These are phyloP conservation scores for Oophaga sylvatica DNA, from an alignment of 2,797 vertebrate genomes.

Conservation along the genomic window DNA sequence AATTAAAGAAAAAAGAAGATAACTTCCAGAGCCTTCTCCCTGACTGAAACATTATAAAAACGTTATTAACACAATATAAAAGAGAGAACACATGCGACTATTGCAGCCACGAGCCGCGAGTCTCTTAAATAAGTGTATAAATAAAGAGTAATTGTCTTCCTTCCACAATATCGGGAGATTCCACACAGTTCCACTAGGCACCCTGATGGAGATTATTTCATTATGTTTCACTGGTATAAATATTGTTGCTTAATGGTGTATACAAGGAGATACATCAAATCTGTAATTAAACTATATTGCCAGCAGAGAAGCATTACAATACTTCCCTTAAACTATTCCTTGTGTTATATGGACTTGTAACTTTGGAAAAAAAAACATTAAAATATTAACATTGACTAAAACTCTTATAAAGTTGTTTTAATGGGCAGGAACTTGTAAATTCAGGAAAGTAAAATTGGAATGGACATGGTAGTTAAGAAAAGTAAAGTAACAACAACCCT, in stretches of 20 bases:
- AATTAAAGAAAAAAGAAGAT: constrained; percentile 37
- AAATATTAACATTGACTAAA: constrained; percentile 28
- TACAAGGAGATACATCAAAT: constrained; percentile 54
- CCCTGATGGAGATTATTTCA: constrained; percentile 55
- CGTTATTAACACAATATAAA: constrained; percentile 22
- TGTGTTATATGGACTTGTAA: constrained; percentile 36
- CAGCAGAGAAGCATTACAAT: constrained; percentile 39
- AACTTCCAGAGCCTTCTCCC: constrained; percentile 10
- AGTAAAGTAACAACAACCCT: background rate
- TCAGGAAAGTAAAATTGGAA: background rate
- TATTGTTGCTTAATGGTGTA: constrained; percentile 61
- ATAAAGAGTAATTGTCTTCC: constrained; percentile 42
- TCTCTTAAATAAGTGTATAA: constrained; percentile 41
- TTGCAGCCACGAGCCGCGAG: constrained; percentile 1
- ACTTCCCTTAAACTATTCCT: constrained; percentile 19
- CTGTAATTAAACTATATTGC: constrained; percentile 55
- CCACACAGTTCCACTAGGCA: constrained; percentile 37
- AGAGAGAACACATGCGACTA: background rate
- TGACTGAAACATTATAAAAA: constrained; percentile 33
- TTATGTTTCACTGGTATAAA: constrained; percentile 58
- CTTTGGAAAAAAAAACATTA: constrained; percentile 1
- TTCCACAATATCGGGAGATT: constrained; percentile 29
- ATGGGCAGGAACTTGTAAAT: constrained; percentile 25
- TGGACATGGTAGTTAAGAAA: background rate
- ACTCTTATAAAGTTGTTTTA: constrained; percentile 24